phyloP scores from a whole-genome alignment of 2,888 invertebrate species.

The Thera obeliscata region DNA sequence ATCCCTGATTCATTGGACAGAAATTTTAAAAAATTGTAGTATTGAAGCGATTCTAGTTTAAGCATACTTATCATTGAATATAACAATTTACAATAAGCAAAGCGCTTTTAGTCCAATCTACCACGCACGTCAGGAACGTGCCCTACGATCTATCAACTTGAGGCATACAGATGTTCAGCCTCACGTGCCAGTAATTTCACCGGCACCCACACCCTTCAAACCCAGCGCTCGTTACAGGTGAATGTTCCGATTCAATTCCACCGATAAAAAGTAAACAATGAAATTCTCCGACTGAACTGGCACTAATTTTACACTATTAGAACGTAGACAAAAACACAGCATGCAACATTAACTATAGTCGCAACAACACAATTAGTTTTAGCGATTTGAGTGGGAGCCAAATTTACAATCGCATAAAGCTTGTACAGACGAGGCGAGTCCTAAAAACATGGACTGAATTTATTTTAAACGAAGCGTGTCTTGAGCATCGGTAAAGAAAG shows the following conservation, averaged over 20 bases:
- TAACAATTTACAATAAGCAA: no score
- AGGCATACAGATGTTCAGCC: no score
- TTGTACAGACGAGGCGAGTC: slow-evolving; percentile 17
- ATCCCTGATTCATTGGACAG: no score
- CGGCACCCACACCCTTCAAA: no score
- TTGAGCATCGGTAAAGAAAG: background rate
- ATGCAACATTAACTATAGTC: slow-evolving; percentile 63
- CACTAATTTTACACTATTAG: slow-evolving; percentile 24
- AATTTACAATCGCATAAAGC: slow-evolving; percentile 45
- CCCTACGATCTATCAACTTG: no score
- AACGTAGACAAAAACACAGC: slow-evolving; percentile 54
- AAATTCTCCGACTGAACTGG: slow-evolving; percentile 19
- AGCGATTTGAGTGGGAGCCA: slow-evolving; percentile 46
- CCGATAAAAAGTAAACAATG: slow-evolving; percentile 21
- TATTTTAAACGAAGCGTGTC: background rate
- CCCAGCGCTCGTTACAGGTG: background rate
- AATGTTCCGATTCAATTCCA: slow-evolving; percentile 1
- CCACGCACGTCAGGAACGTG: no score
- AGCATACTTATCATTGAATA: no score
- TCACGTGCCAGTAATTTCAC: no score
- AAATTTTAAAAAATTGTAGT: no score
- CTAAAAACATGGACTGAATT: background rate
- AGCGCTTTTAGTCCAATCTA: no score
- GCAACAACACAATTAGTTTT: slow-evolving; percentile 40
- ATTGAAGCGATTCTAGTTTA: no score